Conservation (phyloP, 2,113 vertebrate species). For the Nematolebias whitei region DNA sequence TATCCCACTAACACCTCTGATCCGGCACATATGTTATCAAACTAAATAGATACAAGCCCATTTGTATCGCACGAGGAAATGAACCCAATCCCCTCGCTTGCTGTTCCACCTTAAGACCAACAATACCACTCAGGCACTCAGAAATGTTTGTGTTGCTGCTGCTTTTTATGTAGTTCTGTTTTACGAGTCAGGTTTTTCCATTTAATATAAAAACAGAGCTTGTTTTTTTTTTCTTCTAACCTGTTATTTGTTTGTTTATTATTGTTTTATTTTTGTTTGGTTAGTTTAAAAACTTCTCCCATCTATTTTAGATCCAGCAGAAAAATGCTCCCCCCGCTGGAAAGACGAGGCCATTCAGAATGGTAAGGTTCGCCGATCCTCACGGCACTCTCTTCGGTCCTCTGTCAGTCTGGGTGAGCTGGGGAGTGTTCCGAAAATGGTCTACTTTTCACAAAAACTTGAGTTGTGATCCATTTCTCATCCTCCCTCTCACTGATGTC, state of each 20-base stretch:
- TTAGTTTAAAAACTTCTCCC: conserved; percentile 44
- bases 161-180: conserved; percentile 21
- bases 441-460: not conserved
- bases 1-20: not conserved
- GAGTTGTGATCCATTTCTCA: not conserved
- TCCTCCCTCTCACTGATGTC: not conserved
- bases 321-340: conserved; percentile 77
- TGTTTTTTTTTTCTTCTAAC: not conserved
- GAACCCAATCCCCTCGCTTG: not conserved
- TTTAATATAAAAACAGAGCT: conserved; percentile 3
- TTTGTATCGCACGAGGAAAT: conserved; percentile 2
- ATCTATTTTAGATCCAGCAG: conserved; percentile 77
- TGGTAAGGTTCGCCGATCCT: conserved; percentile 66
- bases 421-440: not conserved
- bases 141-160: conserved; percentile 21
- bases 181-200: not conserved
- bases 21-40: conserved; percentile 1
- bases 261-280: not conserved
- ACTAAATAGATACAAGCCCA: conserved; percentile 9
- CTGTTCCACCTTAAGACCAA: not conserved
- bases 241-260: not conserved
- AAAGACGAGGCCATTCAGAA: conserved; percentile 78
- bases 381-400: conserved; percentile 43
- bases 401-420: conserved; percentile 34
- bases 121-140: not conserved